Base-by-base conservation (phyloP, 53 echinoderm and acorn worm genomes). In the Arbacia lixula region DNA sequence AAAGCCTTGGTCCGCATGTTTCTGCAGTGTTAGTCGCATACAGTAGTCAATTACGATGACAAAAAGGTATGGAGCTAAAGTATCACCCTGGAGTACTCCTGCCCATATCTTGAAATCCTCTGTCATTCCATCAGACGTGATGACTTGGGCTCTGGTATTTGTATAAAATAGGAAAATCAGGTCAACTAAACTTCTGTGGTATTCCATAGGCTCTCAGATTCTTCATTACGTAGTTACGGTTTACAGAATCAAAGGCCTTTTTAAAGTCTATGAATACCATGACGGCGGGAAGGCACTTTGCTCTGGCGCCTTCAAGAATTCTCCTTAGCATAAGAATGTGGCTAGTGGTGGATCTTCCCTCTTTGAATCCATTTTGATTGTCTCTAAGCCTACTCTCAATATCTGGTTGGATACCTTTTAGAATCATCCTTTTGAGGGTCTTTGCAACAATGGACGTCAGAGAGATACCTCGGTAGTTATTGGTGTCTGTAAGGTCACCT, bases 51-150 rank as follows among this genome's bases (percentile, higher is more conserved):
- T n/a, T n/a, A n/a, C n/a, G n/a, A n/a, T n/a, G n/a, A n/a, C n/a
- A n/a, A n/a, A n/a, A n/a, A n/a, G n/a, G n/a, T n/a, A n/a, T n/a
- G n/a, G n/a, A n/a, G n/a, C n/a, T n/a, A 85, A 29, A 4, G 75
- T 86, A 31, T 86, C 75, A 43, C 86, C 86, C 37, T 86, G 86
- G 28, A 60, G 86, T 38, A 86, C 86, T 39, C 86, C 86, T 36
- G 64, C 43, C 20, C 4, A 24, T 11, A 73, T 73, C 49, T 73
- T 51, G 24, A 41, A 73, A 31, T 14, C 24, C 49, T 73, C 43
- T 26, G 73, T 73, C 19, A 27, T 52, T 22, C 73, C 76, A 60
- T 75, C 76, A 38, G 41, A 64, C 12, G 86, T 74, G 42, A 58
- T 61, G 36, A 86, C 76, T 62, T 62, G 54, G 29, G 62, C 75